Base-by-base conservation (phyloP, 2,888 invertebrate species). In the Lapara coniferarum region DNA sequence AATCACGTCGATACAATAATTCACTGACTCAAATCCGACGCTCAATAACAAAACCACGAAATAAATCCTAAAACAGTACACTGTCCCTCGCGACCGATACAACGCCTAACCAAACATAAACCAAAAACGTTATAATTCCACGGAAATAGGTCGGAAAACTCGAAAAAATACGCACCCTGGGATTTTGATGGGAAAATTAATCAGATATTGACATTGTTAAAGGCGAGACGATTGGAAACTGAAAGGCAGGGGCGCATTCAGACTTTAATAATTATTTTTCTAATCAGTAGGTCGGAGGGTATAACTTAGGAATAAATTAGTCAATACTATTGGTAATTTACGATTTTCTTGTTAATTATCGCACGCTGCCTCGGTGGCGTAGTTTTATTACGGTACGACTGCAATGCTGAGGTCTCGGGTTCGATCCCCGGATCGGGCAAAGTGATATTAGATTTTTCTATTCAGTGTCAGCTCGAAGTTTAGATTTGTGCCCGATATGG, bases 121-220 rank as follows among this genome's bases (percentile, higher is more conserved):
- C 51, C 51, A 30, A 37, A 57, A 57, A 46, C 63, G 16, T 0
- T 63, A 12, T 12, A 63, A 63, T 49, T 46, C 46, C 63, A 63
- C 46, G 63, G 19, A 63, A 63, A 49, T 63, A 63, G 46, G 63
- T 19, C 13, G 46, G 12, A 49, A 63, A 63, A 63, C 44, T 46
- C 7, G 59, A 19, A 13, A 63, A 63, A 63, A 46, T 25, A 56
- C 46, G 46, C 13, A 12, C 46, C 46, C 19, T 12, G 14, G 19
- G 46, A 7, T 16, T 49, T 6, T 13, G 46, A 63, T 63, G 63
- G 19, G 46, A 19, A 63, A 63, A 63, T 63, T 63, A 63, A 63
- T 63, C 49, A 63, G 49, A 63, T 63, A 63, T 63, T 63, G 63
- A 63, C 63, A 63, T 63, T 63, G 63, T 49, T 63, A 63, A 49